Evolutionary conservation across 2,113 vertebrate genomes (phyloP).

Genomic region (Kryptolebias marmoratus): DNA sequence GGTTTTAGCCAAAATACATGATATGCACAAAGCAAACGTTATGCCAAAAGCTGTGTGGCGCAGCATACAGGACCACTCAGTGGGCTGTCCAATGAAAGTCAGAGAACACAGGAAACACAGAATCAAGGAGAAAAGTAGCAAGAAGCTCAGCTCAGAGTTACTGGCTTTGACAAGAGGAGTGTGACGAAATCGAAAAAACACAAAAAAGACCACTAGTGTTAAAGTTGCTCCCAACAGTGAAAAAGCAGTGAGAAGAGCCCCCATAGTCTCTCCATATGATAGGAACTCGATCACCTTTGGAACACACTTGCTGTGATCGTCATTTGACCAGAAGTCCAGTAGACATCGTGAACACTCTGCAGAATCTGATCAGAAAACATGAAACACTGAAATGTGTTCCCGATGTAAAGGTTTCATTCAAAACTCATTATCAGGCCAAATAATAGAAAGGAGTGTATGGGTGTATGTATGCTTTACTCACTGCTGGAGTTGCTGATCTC

Average conservation of each 20-base stretch:
- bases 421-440: neutral
- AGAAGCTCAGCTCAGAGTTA: constrained; percentile 79
- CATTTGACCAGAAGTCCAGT: constrained; percentile 77
- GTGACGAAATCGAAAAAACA: constrained; percentile 74
- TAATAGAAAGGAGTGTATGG: neutral
- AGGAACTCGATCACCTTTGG: constrained; percentile 79
- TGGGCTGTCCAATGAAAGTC: constrained; percentile 78
- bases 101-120: constrained; percentile 79
- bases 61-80: constrained; percentile 79
- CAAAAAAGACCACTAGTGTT: constrained; percentile 54
- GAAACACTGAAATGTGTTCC: neutral
- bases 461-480: constrained; percentile 62
- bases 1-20: constrained; percentile 82
- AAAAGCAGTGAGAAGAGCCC: constrained; percentile 65
- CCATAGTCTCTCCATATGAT: constrained; percentile 78
- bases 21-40: constrained; percentile 79
- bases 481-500: constrained; percentile 80
- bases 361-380: constrained; percentile 66
- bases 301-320: constrained; percentile 71
- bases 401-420: neutral
- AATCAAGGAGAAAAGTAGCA: constrained; percentile 75
- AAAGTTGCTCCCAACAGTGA: constrained; percentile 71
- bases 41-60: constrained; percentile 79
- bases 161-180: constrained; percentile 81
- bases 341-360: constrained; percentile 74